Evolutionary conservation across 1,140 invertebrate genomes (phyloP), one percentile per base, ranked within the genome.

Genomic region (Calliphora vicina): DNA sequence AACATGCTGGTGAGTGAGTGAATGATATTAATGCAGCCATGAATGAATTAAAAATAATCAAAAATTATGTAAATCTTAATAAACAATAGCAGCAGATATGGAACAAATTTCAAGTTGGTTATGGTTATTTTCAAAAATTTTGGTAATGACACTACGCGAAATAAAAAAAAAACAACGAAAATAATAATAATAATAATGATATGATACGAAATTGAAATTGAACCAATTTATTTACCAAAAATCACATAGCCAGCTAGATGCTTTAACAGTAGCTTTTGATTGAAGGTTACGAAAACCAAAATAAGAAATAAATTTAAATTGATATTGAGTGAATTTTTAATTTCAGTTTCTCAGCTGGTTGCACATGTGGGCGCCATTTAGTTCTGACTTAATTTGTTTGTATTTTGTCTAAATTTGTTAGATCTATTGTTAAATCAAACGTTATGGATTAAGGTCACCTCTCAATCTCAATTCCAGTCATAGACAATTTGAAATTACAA

Each of bases 131-230:
- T 78, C 23, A 9, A 73, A 73, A 67, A 43, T 23, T 67, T 67
- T 67, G 61, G 61, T 67, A 67, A 67, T 67, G 61, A 67, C 9
- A 67, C 61, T 13, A 78, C 12, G 17, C 29, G 17, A 76, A 76
- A 76, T n/a, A n/a, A n/a, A n/a, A 76, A 76, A 12, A 35, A 57
- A 57, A 17, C 50, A 23, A 43, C n/a, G n/a, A n/a, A n/a, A n/a
- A n/a, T n/a, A n/a, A n/a, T n/a, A n/a, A n/a, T n/a, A n/a, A n/a
- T n/a, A n/a, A n/a, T n/a, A n/a, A n/a, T n/a, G n/a, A n/a, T n/a
- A n/a, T n/a, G n/a, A n/a, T n/a, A n/a, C n/a, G n/a, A 78, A 78
- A 78, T 78, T 45, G 20, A 78, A 78, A 78, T 74, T 74, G 72
- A 74, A 45, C 74, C 74, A 78, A 78, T 43, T 78, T 43, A 78